phyloP scores from a whole-genome alignment of 2,888 invertebrate genomes.

The Drosophila niveifrons region DNA sequence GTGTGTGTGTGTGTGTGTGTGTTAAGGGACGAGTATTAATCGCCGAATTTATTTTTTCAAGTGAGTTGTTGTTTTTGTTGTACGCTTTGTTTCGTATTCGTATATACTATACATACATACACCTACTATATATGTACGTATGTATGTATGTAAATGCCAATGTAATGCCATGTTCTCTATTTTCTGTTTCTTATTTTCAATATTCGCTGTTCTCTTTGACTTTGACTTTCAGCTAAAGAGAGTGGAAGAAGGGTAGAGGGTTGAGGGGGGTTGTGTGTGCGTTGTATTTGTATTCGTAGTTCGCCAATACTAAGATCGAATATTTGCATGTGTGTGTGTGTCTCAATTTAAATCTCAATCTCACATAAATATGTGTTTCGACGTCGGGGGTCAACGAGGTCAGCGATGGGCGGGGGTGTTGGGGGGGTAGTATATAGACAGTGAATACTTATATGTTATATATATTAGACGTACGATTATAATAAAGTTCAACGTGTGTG shows the following conservation, averaged over 20 bases:
- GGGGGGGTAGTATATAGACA: too few species aligned
- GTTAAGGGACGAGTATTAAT: too few species aligned
- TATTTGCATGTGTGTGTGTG: neutral
- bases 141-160: neutral
- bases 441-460: neutral
- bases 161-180: too few species aligned
- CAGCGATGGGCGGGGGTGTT: neutral
- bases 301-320: neutral
- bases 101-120: too few species aligned
- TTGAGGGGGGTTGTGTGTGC: constrained; percentile 5
- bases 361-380: neutral
- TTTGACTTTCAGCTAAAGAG: neutral
- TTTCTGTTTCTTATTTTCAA: too few species aligned
- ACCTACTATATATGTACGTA: neutral
- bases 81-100: too few species aligned
- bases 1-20: too few species aligned
- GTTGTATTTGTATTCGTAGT: constrained; percentile 28
- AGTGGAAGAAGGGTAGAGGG: neutral
- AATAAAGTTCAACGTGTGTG: neutral
- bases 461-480: neutral
- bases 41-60: too few species aligned
- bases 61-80: too few species aligned
- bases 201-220: constrained; percentile 8
- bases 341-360: constrained; percentile 5
- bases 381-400: neutral